These are phyloP conservation scores for Lithophane ornitopus DNA, from an alignment of 2,888 invertebrate species.

Conservation along the genomic window DNA sequence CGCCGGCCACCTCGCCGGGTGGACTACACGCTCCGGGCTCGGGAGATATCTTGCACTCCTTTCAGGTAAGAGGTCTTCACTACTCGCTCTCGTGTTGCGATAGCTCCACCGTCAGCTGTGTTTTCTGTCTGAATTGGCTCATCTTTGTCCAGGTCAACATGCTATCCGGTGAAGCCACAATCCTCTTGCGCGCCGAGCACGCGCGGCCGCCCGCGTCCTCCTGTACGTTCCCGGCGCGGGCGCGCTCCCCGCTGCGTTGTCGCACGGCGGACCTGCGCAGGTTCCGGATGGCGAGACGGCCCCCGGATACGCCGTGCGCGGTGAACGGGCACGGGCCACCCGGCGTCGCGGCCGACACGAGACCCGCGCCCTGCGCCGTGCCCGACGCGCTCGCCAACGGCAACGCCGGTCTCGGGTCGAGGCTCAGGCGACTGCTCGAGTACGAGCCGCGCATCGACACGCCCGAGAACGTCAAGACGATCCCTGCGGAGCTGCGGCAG, in stretches of 20 bases:
- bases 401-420: conserved; percentile 61
- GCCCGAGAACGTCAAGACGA: conserved; percentile 30
- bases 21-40: neutral
- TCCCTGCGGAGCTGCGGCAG: conserved; percentile 30
- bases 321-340: conserved; percentile 43
- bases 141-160: conserved; percentile 74
- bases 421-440: conserved; percentile 73
- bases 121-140: neutral
- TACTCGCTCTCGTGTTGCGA: neutral
- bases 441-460: conserved; percentile 59
- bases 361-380: conserved; percentile 25
- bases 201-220: conserved; percentile 70
- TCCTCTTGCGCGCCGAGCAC: conserved; percentile 82
- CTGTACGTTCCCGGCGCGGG: conserved; percentile 40
- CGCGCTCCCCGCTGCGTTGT: conserved; percentile 35
- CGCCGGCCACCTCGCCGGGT: neutral
- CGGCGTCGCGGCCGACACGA: conserved; percentile 16
- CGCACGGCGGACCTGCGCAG: conserved; percentile 67
- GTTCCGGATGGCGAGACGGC: conserved; percentile 66
- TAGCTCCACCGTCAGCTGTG: neutral
- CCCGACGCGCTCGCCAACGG: conserved; percentile 47
- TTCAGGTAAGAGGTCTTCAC: conserved; percentile 68
- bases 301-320: conserved; percentile 32
- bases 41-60: conserved; percentile 66
- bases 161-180: conserved; percentile 80